A percentile compares a stretch with the other conserved stretches of the same genome.
Evolutionary conservation across 64 coral and sea anemone genomes (phyloP).

Genomic region (Pocillopora verrucosa): DNA sequence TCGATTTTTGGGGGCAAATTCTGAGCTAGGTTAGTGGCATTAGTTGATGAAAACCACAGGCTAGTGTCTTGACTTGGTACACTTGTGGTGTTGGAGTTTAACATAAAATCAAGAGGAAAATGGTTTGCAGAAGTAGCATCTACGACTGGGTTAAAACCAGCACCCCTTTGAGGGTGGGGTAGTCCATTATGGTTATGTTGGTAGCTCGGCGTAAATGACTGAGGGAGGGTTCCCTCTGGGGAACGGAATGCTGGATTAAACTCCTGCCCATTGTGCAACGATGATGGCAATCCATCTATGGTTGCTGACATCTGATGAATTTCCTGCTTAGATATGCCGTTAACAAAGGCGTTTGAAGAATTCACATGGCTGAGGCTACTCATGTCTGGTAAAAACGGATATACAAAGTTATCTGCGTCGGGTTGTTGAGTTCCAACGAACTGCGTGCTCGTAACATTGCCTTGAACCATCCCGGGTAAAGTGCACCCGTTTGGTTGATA

Average conservation of each 20-base stretch:
- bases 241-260: neutral
- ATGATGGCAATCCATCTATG: neutral
- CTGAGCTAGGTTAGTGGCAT: neutral
- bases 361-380: neutral
- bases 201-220: neutral
- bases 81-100: neutral
- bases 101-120: neutral
- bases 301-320: neutral
- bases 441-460: neutral
- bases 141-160: neutral
- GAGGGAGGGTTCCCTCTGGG: neutral
- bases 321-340: neutral
- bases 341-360: neutral
- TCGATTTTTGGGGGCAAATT: neutral
- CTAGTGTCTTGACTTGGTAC: constrained; percentile 9
- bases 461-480: neutral
- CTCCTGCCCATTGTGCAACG: neutral
- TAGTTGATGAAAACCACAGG: constrained; percentile 7
- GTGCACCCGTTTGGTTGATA: neutral
- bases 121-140: neutral
- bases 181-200: neutral
- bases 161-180: neutral
- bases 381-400: neutral
- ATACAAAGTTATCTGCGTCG: neutral
- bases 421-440: neutral